Percentiles rank a stretch among this genome's conserved stretches.
These are phyloP conservation scores for Poecilia velifera DNA, from an alignment of 2,797 vertebrate species.

Conservation along the genomic window DNA sequence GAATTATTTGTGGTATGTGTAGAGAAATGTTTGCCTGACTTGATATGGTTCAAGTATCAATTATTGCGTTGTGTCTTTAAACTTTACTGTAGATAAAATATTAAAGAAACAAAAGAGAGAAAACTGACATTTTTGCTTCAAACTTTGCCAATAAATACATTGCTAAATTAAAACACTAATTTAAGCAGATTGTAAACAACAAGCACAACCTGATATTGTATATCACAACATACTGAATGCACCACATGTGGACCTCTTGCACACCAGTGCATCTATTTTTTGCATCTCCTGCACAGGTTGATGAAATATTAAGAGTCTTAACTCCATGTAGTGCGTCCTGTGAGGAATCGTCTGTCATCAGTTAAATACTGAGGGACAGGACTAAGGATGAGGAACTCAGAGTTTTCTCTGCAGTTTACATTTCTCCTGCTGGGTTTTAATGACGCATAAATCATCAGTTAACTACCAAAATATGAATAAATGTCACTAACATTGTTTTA, in stretches of 20 bases:
- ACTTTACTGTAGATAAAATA: neutral
- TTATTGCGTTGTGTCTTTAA: neutral
- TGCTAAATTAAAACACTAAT: neutral
- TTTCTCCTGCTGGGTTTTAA: neutral
- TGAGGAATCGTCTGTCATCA: slow-evolving; percentile 39
- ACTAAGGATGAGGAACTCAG: neutral
- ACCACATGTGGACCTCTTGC: slow-evolving; percentile 21
- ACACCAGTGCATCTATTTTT: slow-evolving; percentile 47
- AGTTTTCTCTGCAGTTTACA: neutral
- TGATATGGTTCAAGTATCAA: neutral
- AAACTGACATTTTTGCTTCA: neutral
- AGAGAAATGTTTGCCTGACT: neutral
- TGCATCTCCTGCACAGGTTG: slow-evolving; percentile 33
- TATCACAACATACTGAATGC: slow-evolving; percentile 15
- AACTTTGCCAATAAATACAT: neutral
- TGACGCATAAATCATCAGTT: neutral
- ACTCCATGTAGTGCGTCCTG: slow-evolving; percentile 20
- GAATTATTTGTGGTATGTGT: neutral
- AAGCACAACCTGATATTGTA: neutral
- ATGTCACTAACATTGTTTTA: neutral
- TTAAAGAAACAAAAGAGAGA: neutral
- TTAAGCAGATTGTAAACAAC: neutral
- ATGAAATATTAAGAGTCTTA: slow-evolving; percentile 62
- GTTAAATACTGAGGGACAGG: slow-evolving; percentile 40
- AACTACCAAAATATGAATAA: neutral